Evolutionary conservation across 2,797 vertebrate species (phyloP), one percentile per base, ranked within the genome.

Genomic region (Darevskia mixta): DNA sequence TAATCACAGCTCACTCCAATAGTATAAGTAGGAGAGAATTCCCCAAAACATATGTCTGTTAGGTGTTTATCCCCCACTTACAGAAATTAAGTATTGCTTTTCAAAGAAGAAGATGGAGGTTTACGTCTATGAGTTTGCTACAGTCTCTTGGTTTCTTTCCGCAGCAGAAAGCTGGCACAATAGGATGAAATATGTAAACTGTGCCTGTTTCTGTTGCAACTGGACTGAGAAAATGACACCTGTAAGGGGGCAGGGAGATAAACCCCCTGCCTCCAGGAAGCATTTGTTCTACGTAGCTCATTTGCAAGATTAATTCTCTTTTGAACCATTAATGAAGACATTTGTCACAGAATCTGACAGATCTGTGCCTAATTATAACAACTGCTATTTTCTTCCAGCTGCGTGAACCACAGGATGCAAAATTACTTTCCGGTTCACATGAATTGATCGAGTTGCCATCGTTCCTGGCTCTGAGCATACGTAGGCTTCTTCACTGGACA

Each of bases 231-330:
- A 93, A 58, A 87, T 79, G 76, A 87, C 55, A 87, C 11, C 72
- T 82, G 58, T 85, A 85, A 90, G 92, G 85, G 66, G 91, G 82
- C 88, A 91, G 86, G 87, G 49, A 93, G 86, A 93, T 87, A 79
- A 94, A 90, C 72, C 86, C 58, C 82, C 67, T 89, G 81, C 75
- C 87, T 87, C 76, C 79, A 88, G 83, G 89, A 82, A 66, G 18
- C 8, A 71, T 78, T 89, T 90, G 79, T 85, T 78, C 89, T 71
- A 88, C 92, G 76, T 82, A 95, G 23, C 82, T 88, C 86, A 90
- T 95, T 94, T 94, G 88, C 83, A 88, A 86, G 90, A 93, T 92
- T 90, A 75, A 58, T 75, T 90, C 90, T 88, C 80, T 90, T 80
- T 41, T 69, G 86, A 91, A 86, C 87, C 69, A 55, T 35, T 64